These are phyloP conservation scores for Rissa tridactyla DNA, from an alignment of 2,113 vertebrate species.

Conservation along the genomic window DNA sequence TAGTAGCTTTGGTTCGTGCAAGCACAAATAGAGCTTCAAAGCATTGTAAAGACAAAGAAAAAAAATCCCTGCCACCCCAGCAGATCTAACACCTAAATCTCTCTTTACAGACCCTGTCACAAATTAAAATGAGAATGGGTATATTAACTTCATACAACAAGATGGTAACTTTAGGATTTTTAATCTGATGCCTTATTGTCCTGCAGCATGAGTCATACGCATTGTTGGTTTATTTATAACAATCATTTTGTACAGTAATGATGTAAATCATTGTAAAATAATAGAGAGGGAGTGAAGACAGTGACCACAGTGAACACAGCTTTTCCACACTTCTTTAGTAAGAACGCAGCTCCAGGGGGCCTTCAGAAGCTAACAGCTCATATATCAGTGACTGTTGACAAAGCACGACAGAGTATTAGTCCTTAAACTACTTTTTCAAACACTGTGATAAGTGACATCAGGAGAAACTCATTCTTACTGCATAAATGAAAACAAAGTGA, in stretches of 20 bases:
- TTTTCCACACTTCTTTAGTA: background rate
- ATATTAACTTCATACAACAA: constrained; percentile 7
- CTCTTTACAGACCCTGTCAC: background rate
- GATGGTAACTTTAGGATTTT: background rate
- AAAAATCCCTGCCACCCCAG: background rate
- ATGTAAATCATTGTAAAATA: constrained; percentile 16
- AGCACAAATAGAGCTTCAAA: background rate
- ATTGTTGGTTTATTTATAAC: constrained; percentile 31
- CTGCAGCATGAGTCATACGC: background rate
- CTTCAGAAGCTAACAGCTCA: background rate
- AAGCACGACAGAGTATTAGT: background rate
- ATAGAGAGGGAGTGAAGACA: background rate
- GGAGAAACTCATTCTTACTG: background rate
- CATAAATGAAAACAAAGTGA: background rate
- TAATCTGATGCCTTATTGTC: background rate
- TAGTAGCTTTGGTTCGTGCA: background rate
- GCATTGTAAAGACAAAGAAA: background rate
- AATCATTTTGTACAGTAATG: background rate
- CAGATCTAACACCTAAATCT: background rate
- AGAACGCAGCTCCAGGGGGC: background rate
- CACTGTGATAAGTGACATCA: background rate
- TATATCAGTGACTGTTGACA: background rate
- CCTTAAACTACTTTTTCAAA: background rate
- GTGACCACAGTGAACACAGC: background rate
- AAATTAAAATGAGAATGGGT: constrained; percentile 20